Base-by-base conservation (phyloP, 2,888 invertebrate species). In the Phania funesta region DNA sequence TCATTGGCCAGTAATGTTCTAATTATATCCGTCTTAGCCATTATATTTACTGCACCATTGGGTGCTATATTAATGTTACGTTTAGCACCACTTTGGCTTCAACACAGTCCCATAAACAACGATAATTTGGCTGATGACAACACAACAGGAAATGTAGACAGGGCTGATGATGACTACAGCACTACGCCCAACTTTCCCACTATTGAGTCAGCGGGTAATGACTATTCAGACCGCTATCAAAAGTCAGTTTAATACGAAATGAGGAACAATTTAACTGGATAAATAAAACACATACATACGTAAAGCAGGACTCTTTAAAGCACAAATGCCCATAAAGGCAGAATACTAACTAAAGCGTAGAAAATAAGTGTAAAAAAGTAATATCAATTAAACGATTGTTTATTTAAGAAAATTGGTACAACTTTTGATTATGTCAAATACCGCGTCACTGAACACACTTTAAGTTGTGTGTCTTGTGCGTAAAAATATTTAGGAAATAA, bases 21-120 rank as follows among this genome's bases (percentile, higher is more conserved):
- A 87, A 92, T 92, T 83, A 87, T 92, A 86, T 91, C 92, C 4
- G 92, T 93, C 3, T 86, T 93, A 65, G 92, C 93, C 41, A 92
- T 92, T 83, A 91, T 93, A 73, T 90, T 93, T 83, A 92, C 93
- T 62, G 93, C 93, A 44, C 93, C 93, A 24, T 87, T 93, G 84
- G 93, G 93, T 84, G 91, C 91, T 73, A 87, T 91, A 80, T 85
- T 91, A 83, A 91, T 91, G 91, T 85, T 90, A 79, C 90, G 90
- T 83, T 88, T 91, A 85, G 91, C 91, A 48, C 90, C 91, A 41
- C 82, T 84, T 52, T 91, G 90, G 89, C 86, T 91, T 11, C 86
- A 90, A 80, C 86, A 84, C 46, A 84, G 86, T 50, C 70, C 82
- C 18, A 44, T 50, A 16, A 67, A 48, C 35, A 44, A 35, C 35